Base-by-base conservation (phyloP, 2,888 invertebrate genomes). In the Galerucella pusilla region DNA sequence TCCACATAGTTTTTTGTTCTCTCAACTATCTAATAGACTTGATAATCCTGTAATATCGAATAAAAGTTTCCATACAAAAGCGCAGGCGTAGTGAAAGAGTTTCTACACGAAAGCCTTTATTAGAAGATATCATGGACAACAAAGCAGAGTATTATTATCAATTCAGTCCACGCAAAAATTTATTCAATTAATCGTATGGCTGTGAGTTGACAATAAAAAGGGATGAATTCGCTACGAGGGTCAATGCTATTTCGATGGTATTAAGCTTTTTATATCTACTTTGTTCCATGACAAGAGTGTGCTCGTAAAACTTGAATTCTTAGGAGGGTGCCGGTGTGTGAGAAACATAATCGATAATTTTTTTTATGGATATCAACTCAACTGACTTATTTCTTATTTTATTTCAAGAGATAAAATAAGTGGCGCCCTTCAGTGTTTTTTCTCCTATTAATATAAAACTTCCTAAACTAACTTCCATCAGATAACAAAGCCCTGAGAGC, bases 261-360 rank as follows among this genome's bases (percentile, higher is more conserved):
- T n/a, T 52, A 52, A 52, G 52, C 52, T 52, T 46, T 46, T 46
- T 46, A 46, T 46, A 46, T 46, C 46, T 11, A 46, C 46, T 46
- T 52, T 52, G 52, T 52, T 14, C 52, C n/a, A n/a, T n/a, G 52
- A 52, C 52, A 52, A 52, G 52, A 52, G 52, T n/a, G 52, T n/a
- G 52, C 52, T 52, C n/a, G 52, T 52, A 52, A 52, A n/a, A 52
- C 52, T 52, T 14, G n/a, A 52, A 52, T 52, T 42, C n/a, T 5
- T 52, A 52, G 52, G n/a, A 52, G 52, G 52, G 52, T 52, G 52
- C n/a, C n/a, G 6, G 52, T 52, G 52, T n/a, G 52, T 52, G 52
- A 52, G 52, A 14, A 52, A n/a, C 52, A 52, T 52, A 52, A 14
- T 52, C 49, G 14, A 52, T 52, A n/a, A 12, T 14, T 14, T 52